Conservation (phyloP, 2,113 vertebrate genomes). For the Alexandromys fortis region DNA sequence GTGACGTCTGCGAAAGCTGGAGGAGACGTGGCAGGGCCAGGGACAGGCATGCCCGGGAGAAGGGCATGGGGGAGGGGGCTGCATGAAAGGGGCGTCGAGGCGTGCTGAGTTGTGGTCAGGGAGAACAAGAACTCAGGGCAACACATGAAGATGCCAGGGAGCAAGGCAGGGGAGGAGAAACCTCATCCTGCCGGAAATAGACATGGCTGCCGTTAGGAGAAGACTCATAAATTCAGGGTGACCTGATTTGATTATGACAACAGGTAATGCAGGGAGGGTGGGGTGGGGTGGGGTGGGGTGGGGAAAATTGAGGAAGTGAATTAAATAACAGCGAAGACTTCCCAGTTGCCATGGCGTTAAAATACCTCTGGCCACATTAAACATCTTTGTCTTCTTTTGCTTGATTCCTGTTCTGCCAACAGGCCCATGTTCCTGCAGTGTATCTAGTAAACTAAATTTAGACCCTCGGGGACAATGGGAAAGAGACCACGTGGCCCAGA, state of each 20-base stretch:
- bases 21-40: not conserved
- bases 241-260: slow-evolving; percentile 62
- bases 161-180: not conserved
- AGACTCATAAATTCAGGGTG: slow-evolving; percentile 10
- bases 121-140: not conserved
- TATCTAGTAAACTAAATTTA: slow-evolving; percentile 57
- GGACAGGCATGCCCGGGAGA: not conserved
- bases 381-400: not conserved
- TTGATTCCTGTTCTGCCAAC: slow-evolving; percentile 53
- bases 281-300: not conserved
- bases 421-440: slow-evolving; percentile 5
- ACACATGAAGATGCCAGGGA: not conserved
- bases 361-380: not conserved
- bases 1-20: slow-evolving; percentile 13
- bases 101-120: not conserved
- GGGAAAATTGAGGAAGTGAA: slow-evolving; percentile 45
- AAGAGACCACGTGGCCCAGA: not conserved
- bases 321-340: slow-evolving; percentile 20
- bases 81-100: not conserved
- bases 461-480: not conserved
- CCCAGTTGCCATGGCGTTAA: slow-evolving; percentile 67
- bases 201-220: not conserved
- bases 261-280: slow-evolving; percentile 44
- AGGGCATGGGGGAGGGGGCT: not conserved
- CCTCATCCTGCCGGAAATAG: slow-evolving; percentile 50